phyloP scores from a whole-genome alignment of 2,888 invertebrate genomes.

The Gibbula magus region DNA sequence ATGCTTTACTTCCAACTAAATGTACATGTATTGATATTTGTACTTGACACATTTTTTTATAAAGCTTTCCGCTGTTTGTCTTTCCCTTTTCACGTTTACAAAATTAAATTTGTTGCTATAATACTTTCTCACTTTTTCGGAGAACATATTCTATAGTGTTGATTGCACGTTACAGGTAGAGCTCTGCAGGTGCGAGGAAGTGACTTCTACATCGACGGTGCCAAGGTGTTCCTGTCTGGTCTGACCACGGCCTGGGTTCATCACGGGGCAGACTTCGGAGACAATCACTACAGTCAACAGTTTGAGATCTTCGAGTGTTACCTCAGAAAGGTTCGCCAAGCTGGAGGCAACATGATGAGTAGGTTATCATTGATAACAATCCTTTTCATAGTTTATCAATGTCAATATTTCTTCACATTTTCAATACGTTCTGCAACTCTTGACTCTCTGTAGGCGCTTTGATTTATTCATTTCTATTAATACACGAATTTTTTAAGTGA shows the following conservation, averaged over 20 bases:
- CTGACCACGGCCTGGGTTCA: constrained; percentile 49
- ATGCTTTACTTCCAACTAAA: too few relatives aligned
- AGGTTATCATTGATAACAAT: not conserved
- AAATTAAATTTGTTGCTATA: not conserved
- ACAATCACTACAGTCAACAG: constrained; percentile 37
- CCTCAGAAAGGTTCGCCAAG: constrained; percentile 33
- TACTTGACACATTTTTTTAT: not conserved
- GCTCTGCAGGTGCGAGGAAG: constrained; percentile 13
- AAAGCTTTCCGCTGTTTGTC: not conserved
- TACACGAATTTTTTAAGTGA: too few relatives aligned
- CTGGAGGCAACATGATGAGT: constrained; percentile 52
- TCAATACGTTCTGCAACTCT: too few relatives aligned
- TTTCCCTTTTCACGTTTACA: not conserved
- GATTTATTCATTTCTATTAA: too few relatives aligned
- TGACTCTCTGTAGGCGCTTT: too few relatives aligned
- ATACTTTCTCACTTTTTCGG: too few relatives aligned
- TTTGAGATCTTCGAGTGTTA: constrained; percentile 33
- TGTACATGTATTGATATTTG: too few relatives aligned
- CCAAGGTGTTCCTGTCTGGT: constrained; percentile 41
- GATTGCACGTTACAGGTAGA: not conserved
- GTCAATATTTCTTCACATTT: too few relatives aligned
- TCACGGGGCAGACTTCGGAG: constrained; percentile 48
- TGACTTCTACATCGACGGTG: constrained; percentile 35
- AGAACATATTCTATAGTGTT: too few relatives aligned
- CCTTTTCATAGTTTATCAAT: too few relatives aligned